Base-by-base conservation (phyloP, 2,888 invertebrate genomes). In the Strigamia maritima region DNA sequence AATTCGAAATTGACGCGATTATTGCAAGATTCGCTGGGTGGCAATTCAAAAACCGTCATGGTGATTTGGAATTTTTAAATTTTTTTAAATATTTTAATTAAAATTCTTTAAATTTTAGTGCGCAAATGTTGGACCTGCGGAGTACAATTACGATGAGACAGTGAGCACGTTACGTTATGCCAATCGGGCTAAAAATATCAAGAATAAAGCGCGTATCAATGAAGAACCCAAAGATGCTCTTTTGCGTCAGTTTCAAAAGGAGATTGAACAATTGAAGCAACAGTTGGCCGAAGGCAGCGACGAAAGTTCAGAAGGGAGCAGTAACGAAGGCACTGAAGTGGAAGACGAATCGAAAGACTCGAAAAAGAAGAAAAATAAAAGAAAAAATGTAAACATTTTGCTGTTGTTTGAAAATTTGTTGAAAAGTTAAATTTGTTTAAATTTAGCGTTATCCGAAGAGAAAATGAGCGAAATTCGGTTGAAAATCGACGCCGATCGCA, bases 221-320 rank as follows among this genome's bases (percentile, higher is more conserved):
- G 97, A 97, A 85, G 98, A 98, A 86, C 97, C 98, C 0, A 98
- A 98, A 83, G 97, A 98, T 87, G 97, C 98, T 0, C 87, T 99
- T 75, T 90, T 99, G 24, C 91, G 97, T 77, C 93, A 96, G 87
- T 98, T 97, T 87, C 98, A 99, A 87, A 92, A 94, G 84, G 98
- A 99, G 88, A 98, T 99, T 82, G 95, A 95, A 82, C 93, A 94
- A 79, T 89, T 99, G 75, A 92, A 93, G 82, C 92, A 92, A 82
- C 94, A 95, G 84, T 87, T 98, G 80, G 93, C 93, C 83, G 93
- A 94, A 81, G 90, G 60, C 22, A 54, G 76, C 24, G 76, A n/a
- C 38, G 31, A 35, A 38, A 74, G 79, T 19, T 78, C 77, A 19
- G 82, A 79, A 76, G 81, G 79, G 24, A 78, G 79, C 60, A 80